A percentile compares a stretch with the other conserved stretches of the same genome.
Evolutionary conservation across 2,888 invertebrate genomes (phyloP).

Genomic region (Torymus tubicola): DNA sequence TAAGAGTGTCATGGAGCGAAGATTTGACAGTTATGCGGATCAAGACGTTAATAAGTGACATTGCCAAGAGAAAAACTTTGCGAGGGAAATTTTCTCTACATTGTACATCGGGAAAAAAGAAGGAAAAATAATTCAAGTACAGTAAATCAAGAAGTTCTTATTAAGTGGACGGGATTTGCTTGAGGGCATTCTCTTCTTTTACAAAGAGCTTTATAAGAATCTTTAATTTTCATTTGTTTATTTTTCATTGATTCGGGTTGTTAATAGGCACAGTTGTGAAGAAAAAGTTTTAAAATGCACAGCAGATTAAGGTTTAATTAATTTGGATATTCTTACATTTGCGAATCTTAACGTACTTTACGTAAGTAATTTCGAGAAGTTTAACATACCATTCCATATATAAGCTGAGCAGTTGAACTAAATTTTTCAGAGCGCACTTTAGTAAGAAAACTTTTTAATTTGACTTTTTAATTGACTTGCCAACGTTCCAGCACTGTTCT

Average conservation of each 20-base stretch:
- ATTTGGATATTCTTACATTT: not conserved
- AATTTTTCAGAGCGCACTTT: conserved; percentile 15
- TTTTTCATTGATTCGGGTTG: too few species aligned
- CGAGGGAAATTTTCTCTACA: too few species aligned
- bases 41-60: conserved; percentile 14
- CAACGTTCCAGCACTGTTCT: conserved; percentile 9
- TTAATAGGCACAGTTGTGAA: not conserved
- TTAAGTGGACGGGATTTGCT: too few species aligned
- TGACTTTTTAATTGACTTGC: conserved; percentile 46
- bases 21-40: conserved; percentile 2
- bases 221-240: too few species aligned
- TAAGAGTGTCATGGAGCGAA: too few species aligned
- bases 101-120: not conserved
- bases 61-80: not conserved
- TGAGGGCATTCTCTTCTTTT: too few species aligned
- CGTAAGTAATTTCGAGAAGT: conserved; percentile 8
- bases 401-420: not conserved
- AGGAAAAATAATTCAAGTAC: not conserved
- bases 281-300: not conserved
- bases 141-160: too few species aligned
- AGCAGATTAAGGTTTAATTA: not conserved
- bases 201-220: too few species aligned
- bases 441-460: conserved; percentile 41
- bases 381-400: conserved; percentile 6
- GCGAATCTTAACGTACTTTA: not conserved